These are phyloP conservation scores for Charanyca ferruginea DNA, from an alignment of 2,888 invertebrate species.

Conservation along the genomic window DNA sequence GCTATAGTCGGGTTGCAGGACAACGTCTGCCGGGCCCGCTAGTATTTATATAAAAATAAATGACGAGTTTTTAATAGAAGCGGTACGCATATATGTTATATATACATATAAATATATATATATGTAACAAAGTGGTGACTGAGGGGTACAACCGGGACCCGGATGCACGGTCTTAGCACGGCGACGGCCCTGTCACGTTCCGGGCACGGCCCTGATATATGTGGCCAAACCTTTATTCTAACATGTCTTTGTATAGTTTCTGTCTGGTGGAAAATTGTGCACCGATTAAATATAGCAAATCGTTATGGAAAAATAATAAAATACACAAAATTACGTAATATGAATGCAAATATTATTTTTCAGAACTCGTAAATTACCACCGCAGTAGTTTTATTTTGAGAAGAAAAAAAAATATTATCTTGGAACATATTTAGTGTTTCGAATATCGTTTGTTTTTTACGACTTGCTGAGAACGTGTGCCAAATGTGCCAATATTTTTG, in stretches of 20 bases:
- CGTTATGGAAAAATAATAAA: constrained; percentile 20
- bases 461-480: constrained; percentile 36
- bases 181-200: too few relatives aligned
- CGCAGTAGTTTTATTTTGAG: constrained; percentile 36
- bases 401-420: constrained; percentile 43
- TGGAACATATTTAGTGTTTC: constrained; percentile 18
- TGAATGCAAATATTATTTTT: constrained; percentile 37
- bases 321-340: constrained; percentile 39
- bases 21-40: too few relatives aligned
- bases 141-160: too few relatives aligned
- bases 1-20: too few relatives aligned
- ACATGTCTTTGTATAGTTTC: constrained; percentile 29
- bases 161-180: too few relatives aligned
- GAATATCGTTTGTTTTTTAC: constrained; percentile 47
- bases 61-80: too few relatives aligned
- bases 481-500: constrained; percentile 34
- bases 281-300: constrained; percentile 9
- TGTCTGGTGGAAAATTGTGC: constrained; percentile 12
- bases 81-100: too few relatives aligned
- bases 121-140: too few relatives aligned
- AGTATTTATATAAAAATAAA: too few relatives aligned
- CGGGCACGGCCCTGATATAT: too few relatives aligned
- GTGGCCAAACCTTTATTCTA: too few relatives aligned
- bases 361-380: constrained; percentile 39
- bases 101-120: too few relatives aligned